Percentiles rank a stretch among this genome's conserved stretches.
Evolutionary conservation across 2,113 vertebrate genomes (phyloP).

Genomic region (Callipepla squamata): DNA sequence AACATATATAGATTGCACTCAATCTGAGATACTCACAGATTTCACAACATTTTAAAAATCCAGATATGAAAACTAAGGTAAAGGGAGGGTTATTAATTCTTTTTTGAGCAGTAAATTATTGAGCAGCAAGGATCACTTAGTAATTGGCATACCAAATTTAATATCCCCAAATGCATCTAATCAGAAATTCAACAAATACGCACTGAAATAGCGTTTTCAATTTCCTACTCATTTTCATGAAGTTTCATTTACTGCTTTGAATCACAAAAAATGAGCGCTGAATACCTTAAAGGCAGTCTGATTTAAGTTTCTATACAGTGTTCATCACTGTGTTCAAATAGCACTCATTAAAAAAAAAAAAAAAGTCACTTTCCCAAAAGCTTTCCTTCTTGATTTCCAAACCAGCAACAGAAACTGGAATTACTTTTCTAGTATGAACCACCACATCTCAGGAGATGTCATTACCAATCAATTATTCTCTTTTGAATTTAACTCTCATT

Average conservation of each 20-base stretch:
- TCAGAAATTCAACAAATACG: not conserved
- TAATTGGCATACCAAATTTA: not conserved
- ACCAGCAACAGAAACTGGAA: constrained; percentile 30
- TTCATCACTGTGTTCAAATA: not conserved
- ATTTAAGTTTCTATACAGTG: constrained; percentile 7
- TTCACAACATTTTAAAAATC: not conserved
- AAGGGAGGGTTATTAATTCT: not conserved
- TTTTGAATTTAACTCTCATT: constrained; percentile 22
- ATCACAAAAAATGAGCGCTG: not conserved
- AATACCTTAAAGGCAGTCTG: constrained; percentile 19
- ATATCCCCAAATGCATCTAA: not conserved
- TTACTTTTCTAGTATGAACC: not conserved
- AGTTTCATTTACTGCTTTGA: constrained; percentile 28
- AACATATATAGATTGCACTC: not conserved
- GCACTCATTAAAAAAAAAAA: constrained; percentile 1
- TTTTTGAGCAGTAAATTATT: not conserved
- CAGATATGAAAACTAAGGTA: not conserved
- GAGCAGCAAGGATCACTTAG: not conserved
- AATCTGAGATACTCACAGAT: not conserved
- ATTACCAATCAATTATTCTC: constrained; percentile 42
- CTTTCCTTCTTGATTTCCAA: constrained; percentile 31
- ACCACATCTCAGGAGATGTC: constrained; percentile 13
- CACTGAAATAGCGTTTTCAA: constrained; percentile 3
- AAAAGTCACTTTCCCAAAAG: constrained; percentile 36
- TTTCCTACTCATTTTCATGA: not conserved